Conservation (phyloP, 2,797 vertebrate species). For the Pseudochaenichthys georgianus region DNA sequence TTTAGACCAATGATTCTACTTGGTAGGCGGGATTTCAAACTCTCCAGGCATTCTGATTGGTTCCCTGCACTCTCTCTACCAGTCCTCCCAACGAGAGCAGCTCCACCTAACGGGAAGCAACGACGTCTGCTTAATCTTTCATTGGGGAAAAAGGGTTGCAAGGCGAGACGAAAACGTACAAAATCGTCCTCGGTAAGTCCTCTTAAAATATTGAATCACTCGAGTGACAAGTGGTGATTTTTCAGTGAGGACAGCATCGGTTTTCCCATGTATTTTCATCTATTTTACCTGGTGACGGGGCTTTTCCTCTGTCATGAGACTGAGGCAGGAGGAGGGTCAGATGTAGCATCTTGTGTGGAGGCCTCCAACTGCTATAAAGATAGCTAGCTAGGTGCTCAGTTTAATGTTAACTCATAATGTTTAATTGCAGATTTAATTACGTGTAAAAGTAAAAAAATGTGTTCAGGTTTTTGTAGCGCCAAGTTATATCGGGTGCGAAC, state of each 20-base stretch:
- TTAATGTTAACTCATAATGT: too few relatives aligned
- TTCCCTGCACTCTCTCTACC: rapidly evolving
- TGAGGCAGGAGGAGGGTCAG: conserved; percentile 60
- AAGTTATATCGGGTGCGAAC: conserved; percentile 37
- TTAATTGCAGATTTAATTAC: rapidly evolving
- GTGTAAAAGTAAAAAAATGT: neutral
- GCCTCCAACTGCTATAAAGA: conserved; percentile 30
- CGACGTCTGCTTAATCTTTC: conserved; percentile 64
- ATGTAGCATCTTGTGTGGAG: conserved; percentile 61
- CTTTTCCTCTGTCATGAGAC: conserved; percentile 80
- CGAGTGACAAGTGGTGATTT: rapidly evolving
- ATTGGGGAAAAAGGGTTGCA: conserved; percentile 61
- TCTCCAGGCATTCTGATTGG: conserved; percentile 68
- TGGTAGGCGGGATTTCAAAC: conserved; percentile 37
- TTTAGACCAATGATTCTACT: conserved; percentile 52
- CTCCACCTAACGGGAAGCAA: conserved; percentile 76
- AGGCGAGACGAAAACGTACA: conserved; percentile 54
- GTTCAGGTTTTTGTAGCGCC: neutral
- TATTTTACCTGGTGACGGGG: conserved; percentile 41
- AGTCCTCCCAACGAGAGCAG: conserved; percentile 14
- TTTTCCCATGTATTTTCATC: conserved; percentile 8
- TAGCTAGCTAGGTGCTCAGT: neutral
- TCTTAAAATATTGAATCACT: rapidly evolving
- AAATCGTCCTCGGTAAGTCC: conserved; percentile 67
- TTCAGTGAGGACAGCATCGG: rapidly evolving